Base-by-base conservation (phyloP, 2,113 vertebrate species). In the Sisor rabdophorus region DNA sequence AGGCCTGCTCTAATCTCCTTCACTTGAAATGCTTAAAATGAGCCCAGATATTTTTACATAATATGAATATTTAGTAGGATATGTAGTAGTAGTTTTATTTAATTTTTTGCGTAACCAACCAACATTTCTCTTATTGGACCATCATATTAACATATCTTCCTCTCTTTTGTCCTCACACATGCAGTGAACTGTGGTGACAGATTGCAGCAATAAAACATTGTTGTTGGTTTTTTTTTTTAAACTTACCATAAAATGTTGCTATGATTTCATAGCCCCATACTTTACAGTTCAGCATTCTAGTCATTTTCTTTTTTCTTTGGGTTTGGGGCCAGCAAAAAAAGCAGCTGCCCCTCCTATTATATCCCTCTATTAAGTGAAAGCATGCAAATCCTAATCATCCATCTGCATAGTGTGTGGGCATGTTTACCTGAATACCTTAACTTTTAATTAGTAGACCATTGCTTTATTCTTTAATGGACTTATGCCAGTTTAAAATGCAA, bases 21-120 rank as follows among this genome's bases (percentile, higher is more conserved):
- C 61, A 40, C 73, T 67, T 67, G 22, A 76, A 61, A n/a, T 67
- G 61, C 36, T n/a, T 47, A 52, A 47, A 67, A 67, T 65, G 61
- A 56, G 30, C 30, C 12, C 61, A 56, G 50, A 52, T 75, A 20
- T 36, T 75, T 69, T 69, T 69, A 52, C 65, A 50, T 2, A 2
- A 24, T 52, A 30, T 69, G 65, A 69, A 69, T 69, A 69, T 69
- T 47, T 11, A 69, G 47, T 52, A 69, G 47, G 22, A 32, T 47
- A 8, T 54, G 20, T 40, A 11, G 2, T 36, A 19, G 2, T 10
- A n/a, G 44, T 36, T 6, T 53, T 17, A 36, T 61, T 22, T 50
- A 5, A 4, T 3, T 8, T 9, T 3, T 26, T 54, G 36, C 24
- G 2, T 7, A 22, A 22, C 53, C 4, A 40, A 12, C 50, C 16